phyloP scores from a whole-genome alignment of 2,113 vertebrate species.

The Takifugu bimaculatus region DNA sequence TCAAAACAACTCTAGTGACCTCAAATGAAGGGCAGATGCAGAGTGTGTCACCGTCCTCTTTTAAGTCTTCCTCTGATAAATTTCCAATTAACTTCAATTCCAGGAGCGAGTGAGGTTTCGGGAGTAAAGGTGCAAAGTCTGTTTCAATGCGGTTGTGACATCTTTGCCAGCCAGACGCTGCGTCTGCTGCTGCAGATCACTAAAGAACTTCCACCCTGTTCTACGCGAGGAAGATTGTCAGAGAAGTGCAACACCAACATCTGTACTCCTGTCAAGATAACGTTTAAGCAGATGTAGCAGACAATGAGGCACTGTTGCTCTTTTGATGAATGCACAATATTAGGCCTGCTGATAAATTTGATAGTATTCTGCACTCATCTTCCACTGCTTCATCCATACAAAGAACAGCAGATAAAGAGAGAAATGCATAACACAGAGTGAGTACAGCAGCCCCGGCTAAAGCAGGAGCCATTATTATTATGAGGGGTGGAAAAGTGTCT shows the following conservation, averaged over 20 bases:
- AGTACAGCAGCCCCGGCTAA: constrained; percentile 52
- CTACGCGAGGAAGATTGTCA: not conserved
- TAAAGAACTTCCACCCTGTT: not conserved
- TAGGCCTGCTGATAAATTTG: constrained; percentile 16
- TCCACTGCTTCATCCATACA: constrained; percentile 14
- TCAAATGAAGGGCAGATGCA: constrained; percentile 52
- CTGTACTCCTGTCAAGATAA: constrained; percentile 8
- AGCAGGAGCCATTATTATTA: constrained; percentile 54
- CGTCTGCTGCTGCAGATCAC: not conserved
- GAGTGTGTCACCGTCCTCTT: constrained; percentile 39
- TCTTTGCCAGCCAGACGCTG: not conserved
- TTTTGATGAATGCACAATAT: constrained; percentile 9
- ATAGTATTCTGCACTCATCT: constrained; percentile 17
- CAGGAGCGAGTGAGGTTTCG: constrained; percentile 7
- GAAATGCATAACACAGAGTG: constrained; percentile 45
- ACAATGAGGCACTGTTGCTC: constrained; percentile 6
- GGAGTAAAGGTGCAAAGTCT: not conserved
- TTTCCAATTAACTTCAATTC: constrained; percentile 62
- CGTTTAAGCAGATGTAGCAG: constrained; percentile 18
- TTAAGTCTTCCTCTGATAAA: constrained; percentile 56
- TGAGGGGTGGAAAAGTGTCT: constrained; percentile 44
- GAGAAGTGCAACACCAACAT: constrained; percentile 14
- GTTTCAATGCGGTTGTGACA: not conserved
- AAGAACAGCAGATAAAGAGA: constrained; percentile 14
- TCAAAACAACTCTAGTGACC: constrained; percentile 38